Evolutionary conservation across 2,113 vertebrate genomes (phyloP).

Genomic region (Daubentonia madagascariensis): DNA sequence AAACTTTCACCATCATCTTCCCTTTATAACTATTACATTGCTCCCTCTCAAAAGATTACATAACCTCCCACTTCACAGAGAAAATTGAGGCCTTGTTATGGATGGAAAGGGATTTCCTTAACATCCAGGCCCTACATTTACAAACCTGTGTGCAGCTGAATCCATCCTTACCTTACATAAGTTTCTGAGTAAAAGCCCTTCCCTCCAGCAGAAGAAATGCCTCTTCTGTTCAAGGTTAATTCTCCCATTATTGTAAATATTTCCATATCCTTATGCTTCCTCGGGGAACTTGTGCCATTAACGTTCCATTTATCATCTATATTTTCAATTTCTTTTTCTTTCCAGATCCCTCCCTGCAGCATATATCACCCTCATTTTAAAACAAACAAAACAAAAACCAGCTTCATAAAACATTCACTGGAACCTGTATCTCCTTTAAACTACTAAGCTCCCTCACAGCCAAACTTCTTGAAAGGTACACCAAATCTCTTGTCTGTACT

Average conservation of each 20-base stretch:
- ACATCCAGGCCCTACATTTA: not conserved
- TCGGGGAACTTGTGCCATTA: not conserved
- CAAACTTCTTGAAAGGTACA: not conserved
- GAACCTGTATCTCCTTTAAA: not conserved
- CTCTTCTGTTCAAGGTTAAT: not conserved
- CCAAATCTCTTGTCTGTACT: not conserved
- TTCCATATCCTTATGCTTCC: not conserved
- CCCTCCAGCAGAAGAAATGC: not conserved
- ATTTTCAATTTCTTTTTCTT: not conserved
- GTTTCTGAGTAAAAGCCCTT: not conserved
- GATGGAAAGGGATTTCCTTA: not conserved
- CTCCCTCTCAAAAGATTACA: not conserved
- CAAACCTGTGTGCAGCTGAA: not conserved
- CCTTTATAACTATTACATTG: not conserved
- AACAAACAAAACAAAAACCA: not conserved
- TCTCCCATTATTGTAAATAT: not conserved
- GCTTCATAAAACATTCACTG: not conserved
- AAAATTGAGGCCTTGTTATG: not conserved
- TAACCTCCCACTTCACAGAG: not conserved
- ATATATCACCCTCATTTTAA: not conserved
- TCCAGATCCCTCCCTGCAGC: not conserved
- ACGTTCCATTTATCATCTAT: not conserved
- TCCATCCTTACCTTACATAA: not conserved
- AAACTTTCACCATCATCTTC: not conserved
- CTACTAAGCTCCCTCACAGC: not conserved